phyloP scores from a whole-genome alignment of 1,140 invertebrate genomes.

The Lanistes nyassanus region DNA sequence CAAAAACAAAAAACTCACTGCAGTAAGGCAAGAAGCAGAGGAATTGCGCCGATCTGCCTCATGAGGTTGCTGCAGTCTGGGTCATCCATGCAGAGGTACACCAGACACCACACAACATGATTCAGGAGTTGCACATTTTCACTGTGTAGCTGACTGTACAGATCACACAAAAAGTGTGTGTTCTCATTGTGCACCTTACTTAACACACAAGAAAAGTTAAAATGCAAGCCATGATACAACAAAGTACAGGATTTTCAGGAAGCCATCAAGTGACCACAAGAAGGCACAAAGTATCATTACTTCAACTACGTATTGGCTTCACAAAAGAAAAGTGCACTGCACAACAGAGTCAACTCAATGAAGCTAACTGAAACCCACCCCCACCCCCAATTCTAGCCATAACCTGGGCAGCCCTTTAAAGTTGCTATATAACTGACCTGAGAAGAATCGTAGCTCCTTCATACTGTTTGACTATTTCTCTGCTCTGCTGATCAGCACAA shows the following conservation, averaged over 20 bases:
- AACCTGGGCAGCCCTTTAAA: no score
- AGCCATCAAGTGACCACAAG: no score
- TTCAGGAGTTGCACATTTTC: slow-evolving; percentile 61
- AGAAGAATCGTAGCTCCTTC: slow-evolving; percentile 67
- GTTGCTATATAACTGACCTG: slow-evolving; percentile 40
- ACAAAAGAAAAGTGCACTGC: neutral
- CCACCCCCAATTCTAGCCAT: no score
- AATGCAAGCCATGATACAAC: neutral
- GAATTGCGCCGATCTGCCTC: slow-evolving; percentile 64
- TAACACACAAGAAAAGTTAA: neutral
- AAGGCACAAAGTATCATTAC: no score
- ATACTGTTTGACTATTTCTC: slow-evolving; percentile 61
- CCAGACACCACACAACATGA: slow-evolving; percentile 66
- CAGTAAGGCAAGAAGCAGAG: slow-evolving; percentile 64
- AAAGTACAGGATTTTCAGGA: no score
- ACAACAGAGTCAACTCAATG: neutral
- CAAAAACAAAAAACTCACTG: slow-evolving; percentile 52
- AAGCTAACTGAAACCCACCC: no score
- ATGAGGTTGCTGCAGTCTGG: slow-evolving; percentile 64
- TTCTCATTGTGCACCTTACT: no score
- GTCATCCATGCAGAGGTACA: slow-evolving; percentile 65
- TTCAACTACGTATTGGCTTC: neutral
- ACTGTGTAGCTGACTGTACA: slow-evolving; percentile 61
- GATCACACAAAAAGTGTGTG: no score
- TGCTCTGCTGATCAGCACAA: slow-evolving; percentile 57